Base-by-base conservation (phyloP, 2,113 vertebrate species). In the Talpa occidentalis region DNA sequence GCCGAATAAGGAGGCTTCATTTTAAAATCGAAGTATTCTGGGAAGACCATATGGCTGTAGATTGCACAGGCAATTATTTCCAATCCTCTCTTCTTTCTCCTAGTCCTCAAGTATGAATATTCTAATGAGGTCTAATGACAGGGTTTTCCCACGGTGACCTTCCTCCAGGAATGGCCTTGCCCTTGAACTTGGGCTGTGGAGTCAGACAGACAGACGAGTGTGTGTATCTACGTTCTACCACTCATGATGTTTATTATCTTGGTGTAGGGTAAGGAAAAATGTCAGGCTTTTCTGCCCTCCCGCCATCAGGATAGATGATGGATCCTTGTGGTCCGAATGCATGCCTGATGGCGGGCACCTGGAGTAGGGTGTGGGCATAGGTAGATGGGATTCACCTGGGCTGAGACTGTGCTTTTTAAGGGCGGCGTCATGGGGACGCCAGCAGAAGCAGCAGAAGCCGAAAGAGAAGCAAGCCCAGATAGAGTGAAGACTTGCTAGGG, bases 1-100 rank as follows among this genome's bases (percentile, higher is more conserved):
- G 64, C 86, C 93, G 90, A 93, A 79, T 91, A 93, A 94, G 89
- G 70, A 94, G 32, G 5, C 40, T 92, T 96, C 84, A 28, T 93
- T 88, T 96, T 60, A 95, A 95, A 94, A 74, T 47, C 37, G 78
- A 96, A 64, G 66, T 95, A 96, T 94, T 96, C 94, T n/a, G 47
- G 85, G 82, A 96, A 88, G 84, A 54, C 88, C 81, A 93, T 90
- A 92, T 82, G 95, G 78, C 92, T 82, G 2, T 73, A 66, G 88
- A 59, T 94, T 59, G 22, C 81, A 67, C 28, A 96, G 92, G 40
- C 49, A 54, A 73, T 88, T 88, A 85, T 81, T 95, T 94, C 82
- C 77, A 88, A 52, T 77, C 62, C 11, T 60, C 35, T 93, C 47
- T 70, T 59, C 59, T 76, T 28, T 81, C 69, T 92, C 47, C 15